phyloP scores from a whole-genome alignment of 2,888 invertebrate genomes.

The Tipula helvola region DNA sequence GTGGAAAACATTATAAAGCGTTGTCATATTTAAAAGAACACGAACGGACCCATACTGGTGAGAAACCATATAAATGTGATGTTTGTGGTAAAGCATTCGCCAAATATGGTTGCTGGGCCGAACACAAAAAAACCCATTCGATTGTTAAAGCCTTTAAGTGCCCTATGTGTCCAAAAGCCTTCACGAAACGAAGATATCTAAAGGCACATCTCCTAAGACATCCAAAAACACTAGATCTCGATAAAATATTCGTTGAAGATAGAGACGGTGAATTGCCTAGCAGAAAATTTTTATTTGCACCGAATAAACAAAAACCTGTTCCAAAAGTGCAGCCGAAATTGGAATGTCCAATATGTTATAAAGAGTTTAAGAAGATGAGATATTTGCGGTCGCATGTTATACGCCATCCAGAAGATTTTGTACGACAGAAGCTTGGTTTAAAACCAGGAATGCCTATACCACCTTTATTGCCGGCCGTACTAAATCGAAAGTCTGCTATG shows the following conservation, averaged over 20 bases:
- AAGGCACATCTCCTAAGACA: background rate
- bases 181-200: conserved; percentile 5
- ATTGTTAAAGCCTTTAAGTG: conserved; percentile 7
- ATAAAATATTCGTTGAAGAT: background rate
- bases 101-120: conserved; percentile 9
- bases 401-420: background rate
- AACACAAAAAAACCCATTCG: conserved; percentile 5
- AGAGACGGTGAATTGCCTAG: background rate
- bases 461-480: background rate
- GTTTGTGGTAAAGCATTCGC: background rate
- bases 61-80: conserved; percentile 4
- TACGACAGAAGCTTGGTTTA: background rate
- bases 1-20: conserved; percentile 8
- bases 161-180: conserved; percentile 5
- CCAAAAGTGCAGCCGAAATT: background rate
- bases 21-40: background rate
- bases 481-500: background rate
- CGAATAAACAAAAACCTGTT: background rate
- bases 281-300: background rate
- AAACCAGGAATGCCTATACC: background rate
- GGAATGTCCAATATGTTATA: background rate
- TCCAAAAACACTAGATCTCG: background rate
- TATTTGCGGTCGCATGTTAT: background rate
- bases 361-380: background rate
- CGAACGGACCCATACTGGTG: background rate